Base-by-base conservation (phyloP, 35 echinoderm and acorn worm genomes). In the Holothuria glaberrima region DNA sequence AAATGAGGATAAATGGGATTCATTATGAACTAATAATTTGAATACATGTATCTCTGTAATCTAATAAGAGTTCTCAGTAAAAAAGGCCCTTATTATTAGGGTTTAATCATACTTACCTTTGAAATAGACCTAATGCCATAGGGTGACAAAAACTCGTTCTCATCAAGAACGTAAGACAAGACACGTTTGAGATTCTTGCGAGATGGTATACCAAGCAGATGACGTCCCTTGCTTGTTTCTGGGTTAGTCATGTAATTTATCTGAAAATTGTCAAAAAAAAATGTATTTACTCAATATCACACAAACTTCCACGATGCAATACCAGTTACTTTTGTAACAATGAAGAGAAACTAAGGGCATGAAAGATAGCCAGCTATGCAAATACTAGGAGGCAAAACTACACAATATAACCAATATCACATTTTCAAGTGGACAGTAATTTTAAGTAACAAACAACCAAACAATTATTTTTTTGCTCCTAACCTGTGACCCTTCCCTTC, bases 51-150 rank as follows among this genome's bases (percentile, higher is more conserved):
- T 74, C 31, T 24, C 3, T 36, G 27, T 24, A 1, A 74, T 74
- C 31, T 9, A 22, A 63, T 63, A 3, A 22, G 1, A 14, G 25
- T 63, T 86, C 12, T 29, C n/a, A n/a, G n/a, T n/a, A n/a, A n/a
- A n/a, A n/a, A n/a, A n/a, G n/a, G n/a, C n/a, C n/a, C n/a, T n/a
- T n/a, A n/a, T n/a, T n/a, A n/a, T n/a, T n/a, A n/a, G n/a, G n/a
- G n/a, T 62, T 29, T 13, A 9, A 4, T 38, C 6, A 1, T 29
- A 61, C 72, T 22, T 0, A 95, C 91, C 97, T 99, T 99, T 33
- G 93, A 99, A 41, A 95, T 57, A 21, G 97, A 99, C 19, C 93
- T 71, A 76, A 99, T 99, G 21, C 97, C 97, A 63, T 89, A 99
- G 9, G 88, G 86, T 13, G 97, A 88, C 12, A 99, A 75, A 59